phyloP scores from a whole-genome alignment of 53 echinoderm and acorn worm genomes.

The Antedon mediterranea region DNA sequence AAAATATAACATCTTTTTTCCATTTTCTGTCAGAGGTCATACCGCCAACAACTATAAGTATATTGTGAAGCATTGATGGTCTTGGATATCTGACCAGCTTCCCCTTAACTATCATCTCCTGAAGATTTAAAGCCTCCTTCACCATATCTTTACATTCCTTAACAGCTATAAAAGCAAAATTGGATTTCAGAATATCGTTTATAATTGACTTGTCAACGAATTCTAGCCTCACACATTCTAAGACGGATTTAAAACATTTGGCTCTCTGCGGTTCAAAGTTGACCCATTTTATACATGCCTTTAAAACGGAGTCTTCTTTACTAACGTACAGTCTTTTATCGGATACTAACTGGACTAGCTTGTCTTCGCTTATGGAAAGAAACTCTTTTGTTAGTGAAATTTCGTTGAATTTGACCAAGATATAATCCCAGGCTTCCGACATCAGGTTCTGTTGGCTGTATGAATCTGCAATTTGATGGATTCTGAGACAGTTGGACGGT shows the following conservation, averaged over 20 bases:
- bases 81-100: constrained; percentile 33
- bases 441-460: constrained; percentile 27
- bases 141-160: constrained; percentile 25
- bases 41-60: constrained; percentile 59
- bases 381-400: constrained; percentile 32
- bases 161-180: constrained; percentile 15
- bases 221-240: constrained; percentile 35
- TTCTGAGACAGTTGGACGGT: constrained; percentile 42
- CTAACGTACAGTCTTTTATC: constrained; percentile 29
- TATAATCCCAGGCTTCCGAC: constrained; percentile 19
- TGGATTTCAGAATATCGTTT: constrained; percentile 1
- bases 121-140: constrained; percentile 43
- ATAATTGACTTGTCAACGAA: constrained; percentile 34
- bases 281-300: constrained; percentile 48
- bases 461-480: constrained; percentile 28
- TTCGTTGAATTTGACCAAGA: constrained; percentile 20
- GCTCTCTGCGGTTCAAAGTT: constrained; percentile 16
- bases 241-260: constrained; percentile 14
- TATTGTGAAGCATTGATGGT: constrained; percentile 28
- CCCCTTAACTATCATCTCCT: constrained; percentile 36
- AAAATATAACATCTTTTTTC: constrained; percentile 39
- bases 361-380: constrained; percentile 15
- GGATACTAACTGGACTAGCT: constrained; percentile 20
- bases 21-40: constrained; percentile 47
- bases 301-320: constrained; percentile 42